These are phyloP conservation scores for Ephestia elutella DNA, from an alignment of 1,140 invertebrate genomes.

Conservation along the genomic window DNA sequence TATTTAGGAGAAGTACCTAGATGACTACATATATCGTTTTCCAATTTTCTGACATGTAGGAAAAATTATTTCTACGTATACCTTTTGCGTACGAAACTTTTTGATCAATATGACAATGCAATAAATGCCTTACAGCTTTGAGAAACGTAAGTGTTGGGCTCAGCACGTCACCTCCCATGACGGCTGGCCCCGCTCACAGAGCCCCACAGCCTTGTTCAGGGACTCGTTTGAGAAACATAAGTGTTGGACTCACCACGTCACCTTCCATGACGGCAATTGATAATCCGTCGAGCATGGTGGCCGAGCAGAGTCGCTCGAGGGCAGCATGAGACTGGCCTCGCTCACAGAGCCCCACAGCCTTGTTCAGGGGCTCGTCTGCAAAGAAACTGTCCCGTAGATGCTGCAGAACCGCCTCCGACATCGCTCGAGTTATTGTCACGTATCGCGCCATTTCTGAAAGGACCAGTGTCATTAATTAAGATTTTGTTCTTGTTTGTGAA, in stretches of 20 bases:
- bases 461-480: no score
- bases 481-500: not conserved
- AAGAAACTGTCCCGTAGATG: conserved; percentile 84
- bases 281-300: conserved; percentile 81
- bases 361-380: conserved; percentile 86
- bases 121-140: no score
- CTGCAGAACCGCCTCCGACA: conserved; percentile 75
- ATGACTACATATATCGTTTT: no score
- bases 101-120: no score
- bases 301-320: conserved; percentile 81
- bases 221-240: conserved; percentile 40
- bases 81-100: no score
- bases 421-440: conserved; percentile 49
- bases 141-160: no score
- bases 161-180: no score
- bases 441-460: conserved; percentile 42
- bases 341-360: conserved; percentile 81
- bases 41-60: no score
- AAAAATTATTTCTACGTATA: no score
- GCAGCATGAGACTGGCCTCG: conserved; percentile 80
- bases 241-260: conserved; percentile 72
- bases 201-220: conserved; percentile 73
- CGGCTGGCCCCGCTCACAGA: conserved; percentile 80
- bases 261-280: conserved; percentile 81
- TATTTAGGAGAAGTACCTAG: no score